Evolutionary conservation across 2,113 vertebrate species (phyloP), one percentile per base, ranked within the genome.

Genomic region (Pangasianodon hypophthalmus): DNA sequence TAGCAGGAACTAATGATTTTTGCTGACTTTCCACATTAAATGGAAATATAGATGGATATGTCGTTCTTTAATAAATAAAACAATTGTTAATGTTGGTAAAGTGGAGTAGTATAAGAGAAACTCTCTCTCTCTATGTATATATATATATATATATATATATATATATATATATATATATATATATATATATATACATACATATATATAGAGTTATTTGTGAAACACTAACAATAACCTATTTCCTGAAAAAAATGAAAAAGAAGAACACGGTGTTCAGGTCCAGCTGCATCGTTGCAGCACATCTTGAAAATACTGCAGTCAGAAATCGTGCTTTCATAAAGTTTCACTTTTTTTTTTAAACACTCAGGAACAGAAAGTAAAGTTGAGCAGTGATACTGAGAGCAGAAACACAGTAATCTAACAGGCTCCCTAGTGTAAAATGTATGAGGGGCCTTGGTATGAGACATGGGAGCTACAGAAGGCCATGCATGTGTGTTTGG

Each of bases 311-410:
- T 50, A 62, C 62, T 16, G 88, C 60, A 88, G 82, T 26, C 41
- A 56, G 62, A 64, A 88, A 81, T 67, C 5, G n/a, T 48, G 5
- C 46, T 67, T 48, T 80, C 41, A 62, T 9, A 26, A 26, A 56
- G 16, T 37, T 44, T 37, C 9, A 71, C 26, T 60, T 41, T n/a
- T 88, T n/a, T 64, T n/a, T 54, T 77, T 60, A 60, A 84, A 89
- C 41, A 54, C 60, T 89, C 21, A 88, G 73, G 71, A 83, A 60
- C 14, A 84, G 81, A 80, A 91, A 89, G 82, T 69, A 83, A 81
- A 89, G 75, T 87, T 87, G 60, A 80, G 69, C 32, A 77, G 86
- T 56, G 46, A 79, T 85, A 79, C 67, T 46, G 69, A 88, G 80
- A 88, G 75, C n/a, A 58, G 83, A 88, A 71, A 48, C 9, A 88